phyloP scores from a whole-genome alignment of 2,888 invertebrate species.

The Eudemis profundana region DNA sequence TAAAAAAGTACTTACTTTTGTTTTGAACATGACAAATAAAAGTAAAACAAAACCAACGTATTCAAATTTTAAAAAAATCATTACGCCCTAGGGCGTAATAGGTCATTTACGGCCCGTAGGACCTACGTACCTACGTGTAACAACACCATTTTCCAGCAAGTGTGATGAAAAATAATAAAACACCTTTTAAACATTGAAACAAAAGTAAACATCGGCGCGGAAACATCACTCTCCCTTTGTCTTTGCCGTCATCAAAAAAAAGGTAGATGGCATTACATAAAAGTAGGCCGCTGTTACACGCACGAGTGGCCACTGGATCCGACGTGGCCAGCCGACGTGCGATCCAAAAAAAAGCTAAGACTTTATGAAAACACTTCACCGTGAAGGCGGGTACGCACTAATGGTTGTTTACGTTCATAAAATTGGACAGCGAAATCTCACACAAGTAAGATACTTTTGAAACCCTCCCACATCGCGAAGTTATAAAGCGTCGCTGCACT shows the following conservation, averaged over 20 bases:
- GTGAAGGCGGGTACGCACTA: conserved; percentile 27
- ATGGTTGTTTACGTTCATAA: conserved; percentile 41
- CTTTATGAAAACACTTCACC: conserved; percentile 41
- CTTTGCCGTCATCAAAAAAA: conserved; percentile 51
- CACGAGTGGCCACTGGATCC: conserved; percentile 52
- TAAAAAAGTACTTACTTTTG: too few species aligned
- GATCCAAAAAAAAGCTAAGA: conserved; percentile 41
- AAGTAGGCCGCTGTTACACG: conserved; percentile 50
- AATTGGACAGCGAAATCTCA: conserved; percentile 35
- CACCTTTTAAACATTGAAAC: conserved; percentile 32
- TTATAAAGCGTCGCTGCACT: conserved; percentile 37
- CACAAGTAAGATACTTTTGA: conserved; percentile 30
- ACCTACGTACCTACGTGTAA: too few species aligned
- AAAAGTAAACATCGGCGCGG: conserved; percentile 29
- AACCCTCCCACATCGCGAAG: conserved; percentile 19
- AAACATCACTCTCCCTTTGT: conserved; percentile 37
- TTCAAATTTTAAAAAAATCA: too few species aligned
- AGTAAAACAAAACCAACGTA: too few species aligned
- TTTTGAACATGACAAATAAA: too few species aligned
- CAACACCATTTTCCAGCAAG: too few species aligned
- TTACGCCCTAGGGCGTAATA: too few species aligned
- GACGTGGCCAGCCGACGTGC: conserved; percentile 31
- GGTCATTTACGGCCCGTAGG: too few species aligned
- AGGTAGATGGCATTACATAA: conserved; percentile 56
- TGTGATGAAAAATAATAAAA: conserved; percentile 6